Base-by-base conservation (phyloP, 2,797 vertebrate species). In the Alosa sapidissima region DNA sequence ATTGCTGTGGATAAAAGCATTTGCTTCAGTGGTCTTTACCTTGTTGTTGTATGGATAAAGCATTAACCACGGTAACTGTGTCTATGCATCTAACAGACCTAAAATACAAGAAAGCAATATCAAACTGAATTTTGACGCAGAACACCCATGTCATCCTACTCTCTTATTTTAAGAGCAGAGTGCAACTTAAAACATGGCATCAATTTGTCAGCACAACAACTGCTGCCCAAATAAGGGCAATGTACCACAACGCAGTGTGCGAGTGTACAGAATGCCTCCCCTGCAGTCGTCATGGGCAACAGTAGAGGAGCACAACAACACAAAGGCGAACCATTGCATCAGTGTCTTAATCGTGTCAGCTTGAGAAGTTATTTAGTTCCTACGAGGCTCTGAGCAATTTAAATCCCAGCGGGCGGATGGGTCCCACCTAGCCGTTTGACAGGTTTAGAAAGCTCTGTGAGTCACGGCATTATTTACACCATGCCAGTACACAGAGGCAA, bases 371-470 rank as follows among this genome's bases (percentile, higher is more conserved):
- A 14, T 36, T 33, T 36, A 14, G 28, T 16, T 36, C 3, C 65
- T 72, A 16, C 13, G 14, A 14, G 33, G 8, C 28, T 36, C 13
- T 36, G 28, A 13, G 65, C 11, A 14, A 16, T 72, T 36, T 36
- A 72, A 72, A 36, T 36, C 65, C 13, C 65, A 72, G 28, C 19
- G 65, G 33, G 65, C 13, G 65, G 65, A 36, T 10, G 62, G 62
- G 28, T 72, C 65, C 65, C 58, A 36, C 33, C 65, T 28, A 16
- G 28, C 28, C 33, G 0, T 28, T 36, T 36, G 62, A 68, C 62
- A 68, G 62, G 62, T 68, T 68, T 28, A 68, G 62, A 68, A 68
- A 36, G 62, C 28, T 5, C 58, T 47, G 36, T 78, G 72, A 78
- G 16, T 45, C 36, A 21, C 7, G 7, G 10, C 47, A 78, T 78